These are phyloP conservation scores for Rhimphoctona megacephalus DNA, from an alignment of 2,888 invertebrate genomes.

Conservation along the genomic window DNA sequence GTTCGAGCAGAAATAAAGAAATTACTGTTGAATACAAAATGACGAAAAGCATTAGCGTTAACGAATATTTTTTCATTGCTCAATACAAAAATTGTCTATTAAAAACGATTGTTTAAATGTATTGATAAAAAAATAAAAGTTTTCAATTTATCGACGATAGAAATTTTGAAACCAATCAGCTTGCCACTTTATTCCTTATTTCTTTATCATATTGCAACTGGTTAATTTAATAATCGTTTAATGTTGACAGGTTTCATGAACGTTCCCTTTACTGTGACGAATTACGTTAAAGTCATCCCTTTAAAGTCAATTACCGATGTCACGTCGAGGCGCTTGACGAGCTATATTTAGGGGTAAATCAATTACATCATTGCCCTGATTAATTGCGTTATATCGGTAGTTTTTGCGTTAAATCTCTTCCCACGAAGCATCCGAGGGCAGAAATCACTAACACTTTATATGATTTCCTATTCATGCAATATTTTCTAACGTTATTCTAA, in stretches of 20 bases:
- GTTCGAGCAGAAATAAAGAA: too few species aligned
- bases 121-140: neutral
- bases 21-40: neutral
- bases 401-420: conserved; percentile 36
- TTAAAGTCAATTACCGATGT: conserved; percentile 64
- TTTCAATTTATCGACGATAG: too few species aligned
- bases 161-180: neutral
- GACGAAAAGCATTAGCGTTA: neutral
- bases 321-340: conserved; percentile 32
- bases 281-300: conserved; percentile 60
- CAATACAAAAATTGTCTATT: neutral
- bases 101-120: neutral
- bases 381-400: conserved; percentile 54
- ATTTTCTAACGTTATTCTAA: neutral
- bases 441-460: conserved; percentile 1
- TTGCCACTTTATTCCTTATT: neutral
- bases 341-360: conserved; percentile 70
- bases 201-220: neutral
- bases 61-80: neutral
- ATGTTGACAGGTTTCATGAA: neutral
- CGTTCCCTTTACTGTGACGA: neutral
- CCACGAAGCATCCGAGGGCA: neutral
- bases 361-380: conserved; percentile 68
- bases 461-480: neutral
- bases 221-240: conserved; percentile 22